phyloP scores from a whole-genome alignment of 92 coral and sea anemone genomes.

The Heteractis magnifica region DNA sequence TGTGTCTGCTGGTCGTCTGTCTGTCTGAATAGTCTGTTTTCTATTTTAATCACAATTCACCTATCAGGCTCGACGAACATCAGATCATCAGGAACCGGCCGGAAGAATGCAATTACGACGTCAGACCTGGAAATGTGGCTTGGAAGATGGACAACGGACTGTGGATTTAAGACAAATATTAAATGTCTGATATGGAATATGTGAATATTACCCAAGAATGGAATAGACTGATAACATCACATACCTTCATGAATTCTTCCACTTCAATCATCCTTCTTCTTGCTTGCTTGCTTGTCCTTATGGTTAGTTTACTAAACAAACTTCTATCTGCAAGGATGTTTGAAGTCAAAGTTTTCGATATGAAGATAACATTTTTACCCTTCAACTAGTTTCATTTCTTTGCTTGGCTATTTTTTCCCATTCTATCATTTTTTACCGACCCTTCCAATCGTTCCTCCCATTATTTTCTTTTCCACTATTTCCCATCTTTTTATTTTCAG shows the following conservation, averaged over 20 bases:
- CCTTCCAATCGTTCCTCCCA: too few species aligned
- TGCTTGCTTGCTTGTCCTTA: slow-evolving; percentile 56
- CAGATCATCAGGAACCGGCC: slow-evolving; percentile 79
- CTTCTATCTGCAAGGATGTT: slow-evolving; percentile 31
- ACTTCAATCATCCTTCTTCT: slow-evolving; percentile 49
- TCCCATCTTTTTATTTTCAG: neutral
- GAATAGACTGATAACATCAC: neutral
- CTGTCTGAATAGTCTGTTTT: neutral
- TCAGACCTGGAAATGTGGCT: slow-evolving; percentile 70
- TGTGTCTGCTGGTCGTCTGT: neutral
- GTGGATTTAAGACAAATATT: neutral
- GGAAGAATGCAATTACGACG: slow-evolving; percentile 70
- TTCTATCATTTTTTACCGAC: neutral
- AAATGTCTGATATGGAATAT: too few species aligned
- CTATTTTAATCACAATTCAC: slow-evolving; percentile 7
- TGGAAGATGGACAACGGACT: slow-evolving; percentile 79
- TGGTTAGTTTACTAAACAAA: slow-evolving; percentile 27
- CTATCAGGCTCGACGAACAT: slow-evolving; percentile 27
- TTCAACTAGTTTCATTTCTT: neutral
- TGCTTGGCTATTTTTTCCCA: neutral
- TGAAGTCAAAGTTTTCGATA: neutral
- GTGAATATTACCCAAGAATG: too few species aligned
- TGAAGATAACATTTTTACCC: neutral
- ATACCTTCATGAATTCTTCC: slow-evolving; percentile 75
- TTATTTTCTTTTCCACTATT: too few species aligned